Evolutionary conservation across 2,113 vertebrate genomes (phyloP).

Genomic region (Eretmochelys imbricata): DNA sequence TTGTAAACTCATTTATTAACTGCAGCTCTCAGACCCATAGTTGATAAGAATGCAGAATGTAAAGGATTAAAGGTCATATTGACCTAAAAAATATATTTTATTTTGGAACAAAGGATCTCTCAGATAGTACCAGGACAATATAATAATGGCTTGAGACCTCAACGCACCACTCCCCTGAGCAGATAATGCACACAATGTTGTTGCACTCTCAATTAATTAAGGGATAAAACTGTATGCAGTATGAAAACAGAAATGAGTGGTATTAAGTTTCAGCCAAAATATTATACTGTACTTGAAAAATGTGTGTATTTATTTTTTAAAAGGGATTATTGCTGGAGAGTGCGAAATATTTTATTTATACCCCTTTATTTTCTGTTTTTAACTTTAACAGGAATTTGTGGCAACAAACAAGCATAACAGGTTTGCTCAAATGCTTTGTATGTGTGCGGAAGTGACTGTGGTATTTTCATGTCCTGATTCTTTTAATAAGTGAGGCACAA

Average conservation of each 20-base stretch:
- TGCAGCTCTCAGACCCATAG: neutral
- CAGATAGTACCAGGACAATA: neutral
- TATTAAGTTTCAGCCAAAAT: neutral
- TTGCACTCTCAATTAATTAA: neutral
- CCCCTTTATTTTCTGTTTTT: neutral
- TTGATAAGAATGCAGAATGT: neutral
- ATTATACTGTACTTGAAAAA: neutral
- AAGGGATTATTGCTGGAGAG: neutral
- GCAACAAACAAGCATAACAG: neutral
- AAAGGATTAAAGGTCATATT: conserved; percentile 25
- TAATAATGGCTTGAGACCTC: neutral
- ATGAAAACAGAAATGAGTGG: neutral
- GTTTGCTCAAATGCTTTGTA: conserved; percentile 17
- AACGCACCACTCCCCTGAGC: neutral
- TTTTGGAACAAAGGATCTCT: conserved; percentile 3
- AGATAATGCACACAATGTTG: neutral
- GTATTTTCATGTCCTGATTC: neutral
- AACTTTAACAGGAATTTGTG: neutral
- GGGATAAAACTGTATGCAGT: neutral
- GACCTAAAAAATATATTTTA: conserved; percentile 6
- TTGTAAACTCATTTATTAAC: neutral
- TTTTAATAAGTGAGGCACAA: neutral
- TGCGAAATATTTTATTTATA: neutral
- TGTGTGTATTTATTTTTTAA: neutral
- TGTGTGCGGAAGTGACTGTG: neutral